These are phyloP conservation scores for Eidolon helvum DNA, from an alignment of 2,113 vertebrate species.

Conservation along the genomic window DNA sequence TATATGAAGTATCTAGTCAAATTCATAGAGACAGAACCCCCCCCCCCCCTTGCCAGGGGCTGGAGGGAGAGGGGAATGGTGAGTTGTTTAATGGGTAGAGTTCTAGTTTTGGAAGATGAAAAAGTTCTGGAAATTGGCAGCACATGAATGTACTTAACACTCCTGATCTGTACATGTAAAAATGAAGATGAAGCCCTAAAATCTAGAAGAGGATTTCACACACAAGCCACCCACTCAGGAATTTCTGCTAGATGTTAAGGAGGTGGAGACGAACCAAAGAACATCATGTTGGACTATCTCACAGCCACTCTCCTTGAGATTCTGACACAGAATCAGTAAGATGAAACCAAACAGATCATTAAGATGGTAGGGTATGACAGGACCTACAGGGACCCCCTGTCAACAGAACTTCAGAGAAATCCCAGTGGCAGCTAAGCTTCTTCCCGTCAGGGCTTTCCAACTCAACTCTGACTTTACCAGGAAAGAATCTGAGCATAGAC, in stretches of 20 bases:
- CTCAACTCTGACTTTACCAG: neutral
- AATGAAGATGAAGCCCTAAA: neutral
- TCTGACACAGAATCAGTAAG: neutral
- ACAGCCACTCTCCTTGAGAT: neutral
- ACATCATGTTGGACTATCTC: neutral
- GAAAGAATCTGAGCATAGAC: neutral
- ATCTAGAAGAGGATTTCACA: neutral
- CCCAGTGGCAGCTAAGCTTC: neutral
- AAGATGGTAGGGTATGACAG: neutral
- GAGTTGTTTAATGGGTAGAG: neutral
- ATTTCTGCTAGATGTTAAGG: neutral
- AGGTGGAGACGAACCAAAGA: neutral
- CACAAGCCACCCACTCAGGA: neutral
- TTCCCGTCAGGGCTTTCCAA: neutral
- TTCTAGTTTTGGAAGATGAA: neutral
- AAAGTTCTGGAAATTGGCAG: neutral
- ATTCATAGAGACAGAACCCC: neutral
- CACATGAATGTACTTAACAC: neutral
- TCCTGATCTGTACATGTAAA: neutral
- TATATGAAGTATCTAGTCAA: neutral
- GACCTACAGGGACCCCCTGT: neutral
- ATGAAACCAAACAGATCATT: neutral
- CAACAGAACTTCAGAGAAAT: neutral
- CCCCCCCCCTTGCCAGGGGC: too few relatives aligned
- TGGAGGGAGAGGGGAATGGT: accelerated